Base-by-base conservation (phyloP, 2,113 vertebrate genomes). In the Pongo abelii region DNA sequence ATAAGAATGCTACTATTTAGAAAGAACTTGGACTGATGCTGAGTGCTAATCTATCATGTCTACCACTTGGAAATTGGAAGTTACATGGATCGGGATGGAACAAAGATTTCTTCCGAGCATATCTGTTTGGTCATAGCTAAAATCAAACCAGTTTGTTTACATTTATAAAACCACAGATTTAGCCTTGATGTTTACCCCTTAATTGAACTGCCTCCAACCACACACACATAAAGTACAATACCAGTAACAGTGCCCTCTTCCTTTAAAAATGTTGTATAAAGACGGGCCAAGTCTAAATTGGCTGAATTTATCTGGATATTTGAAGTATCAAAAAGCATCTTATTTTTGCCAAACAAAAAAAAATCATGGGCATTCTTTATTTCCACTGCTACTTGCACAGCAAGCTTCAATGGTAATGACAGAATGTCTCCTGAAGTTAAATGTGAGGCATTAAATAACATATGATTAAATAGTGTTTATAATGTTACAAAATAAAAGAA, bases 401-500 rank as follows among this genome's bases (percentile, higher is more conserved):
- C 2, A 10, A 13, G 8, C n/a, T 48, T 78, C 9, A 23, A 38
- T 70, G 52, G 52, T 43, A 9, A 38, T 61, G 75, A 35, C 6
- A 17, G 6, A 11, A 35, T 40, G 11, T 20, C 35, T 69, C 79
- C 32, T 70, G 27, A 61, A 84, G 48, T 25, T 84, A 69, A 75
- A 38, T 35, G 13, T 32, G 64, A 90, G n/a, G 13, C 25, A 38
- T 35, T 16, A 10, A 64, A 40, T 12, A 7, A 55, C n/a, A 40
- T 18, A 46, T 4, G 2, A 8, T 79, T 84, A 84, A 46, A 55
- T 59, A 30, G 40, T 6, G 11, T 64, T 86, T 81, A 75, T 20
- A 77, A 50, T 91, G 30, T 91, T 83, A 81, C 22, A 88, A 46
- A 96, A 84, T 61, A 77, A 83, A 89, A 61, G 27, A 88, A 67